Base-by-base conservation (phyloP, 2,113 vertebrate genomes). In the Platichthys stellatus region DNA sequence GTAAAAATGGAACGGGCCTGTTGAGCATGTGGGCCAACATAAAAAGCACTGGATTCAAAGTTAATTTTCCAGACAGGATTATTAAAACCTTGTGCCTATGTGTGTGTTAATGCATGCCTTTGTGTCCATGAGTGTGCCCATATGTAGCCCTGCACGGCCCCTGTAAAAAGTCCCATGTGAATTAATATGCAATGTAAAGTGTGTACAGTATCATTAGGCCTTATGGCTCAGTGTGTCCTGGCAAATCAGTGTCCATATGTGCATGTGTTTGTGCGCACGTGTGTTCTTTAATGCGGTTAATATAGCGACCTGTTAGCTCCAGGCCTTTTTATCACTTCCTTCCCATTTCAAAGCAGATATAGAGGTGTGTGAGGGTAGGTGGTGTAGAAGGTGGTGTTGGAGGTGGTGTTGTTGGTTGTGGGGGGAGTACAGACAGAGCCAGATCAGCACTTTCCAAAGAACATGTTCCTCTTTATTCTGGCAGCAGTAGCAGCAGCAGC, bases 21-120 rank as follows among this genome's bases (percentile, higher is more conserved):
- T 93, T 93, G 92, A 91, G 94, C 95, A 94, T 95, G 94, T 95
- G 95, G 94, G 94, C 94, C 94, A 93, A 93, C 92, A 95, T 92
- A 87, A 94, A 95, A 94, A 92, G 92, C 93, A 93, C 89, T 86
- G 90, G 85, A 86, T 95, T 95, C 95, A 93, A 93, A 93, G 93
- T 91, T 92, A 92, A 91, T 94, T 93, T 94, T 95, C 94, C 91
- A 94, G 95, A 94, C 92, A 88, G 90, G 93, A 93, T 93, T 92
- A 95, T 94, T 93, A 95, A 96, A 95, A 92, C 81, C 90, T 89
- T 82, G 85, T 93, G 90, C 92, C 92, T 86, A 57, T 68, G 78
- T 88, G 54, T 73, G 58, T 72, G 71, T 43, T 11, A 43, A 3
- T 43, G 12, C 35, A 38, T 38, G 35, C 35, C 35, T 38, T 60